Conservation (phyloP, 1,140 invertebrate genomes). For the Calliphora vicina region DNA sequence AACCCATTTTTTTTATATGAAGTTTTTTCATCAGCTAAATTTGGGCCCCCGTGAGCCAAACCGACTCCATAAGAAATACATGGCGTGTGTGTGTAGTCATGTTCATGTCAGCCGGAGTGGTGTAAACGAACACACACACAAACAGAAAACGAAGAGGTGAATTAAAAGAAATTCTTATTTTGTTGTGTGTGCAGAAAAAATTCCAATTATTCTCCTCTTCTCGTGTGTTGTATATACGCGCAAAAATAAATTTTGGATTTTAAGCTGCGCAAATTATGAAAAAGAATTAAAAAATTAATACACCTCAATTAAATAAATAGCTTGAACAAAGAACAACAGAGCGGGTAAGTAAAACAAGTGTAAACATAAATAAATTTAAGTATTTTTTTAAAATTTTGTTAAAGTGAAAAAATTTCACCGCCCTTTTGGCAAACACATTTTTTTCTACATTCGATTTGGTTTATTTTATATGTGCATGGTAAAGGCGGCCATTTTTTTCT, state of each 20-base stretch:
- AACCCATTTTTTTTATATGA: too few species aligned
- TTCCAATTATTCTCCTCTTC: slow-evolving; percentile 14
- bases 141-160: neutral
- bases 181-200: neutral
- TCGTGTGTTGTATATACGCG: slow-evolving; percentile 7
- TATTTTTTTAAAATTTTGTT: neutral
- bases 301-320: slow-evolving; percentile 13
- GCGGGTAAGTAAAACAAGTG: slow-evolving; percentile 1
- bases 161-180: neutral
- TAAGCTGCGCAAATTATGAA: slow-evolving; percentile 20
- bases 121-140: neutral
- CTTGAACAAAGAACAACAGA: neutral
- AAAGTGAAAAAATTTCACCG: slow-evolving; percentile 14
- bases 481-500: slow-evolving; percentile 11
- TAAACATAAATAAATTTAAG: neutral
- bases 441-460: neutral
- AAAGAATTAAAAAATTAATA: neutral
- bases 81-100: neutral
- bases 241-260: slow-evolving; percentile 31
- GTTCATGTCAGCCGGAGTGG: too few species aligned
- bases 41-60: too few species aligned
- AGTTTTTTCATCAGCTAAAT: too few species aligned
- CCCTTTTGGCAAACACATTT: slow-evolving; percentile 23
- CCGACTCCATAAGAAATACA: too few species aligned
- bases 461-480: neutral